These are phyloP conservation scores for Sesamia inferens DNA, from an alignment of 2,888 invertebrate species.

Conservation along the genomic window DNA sequence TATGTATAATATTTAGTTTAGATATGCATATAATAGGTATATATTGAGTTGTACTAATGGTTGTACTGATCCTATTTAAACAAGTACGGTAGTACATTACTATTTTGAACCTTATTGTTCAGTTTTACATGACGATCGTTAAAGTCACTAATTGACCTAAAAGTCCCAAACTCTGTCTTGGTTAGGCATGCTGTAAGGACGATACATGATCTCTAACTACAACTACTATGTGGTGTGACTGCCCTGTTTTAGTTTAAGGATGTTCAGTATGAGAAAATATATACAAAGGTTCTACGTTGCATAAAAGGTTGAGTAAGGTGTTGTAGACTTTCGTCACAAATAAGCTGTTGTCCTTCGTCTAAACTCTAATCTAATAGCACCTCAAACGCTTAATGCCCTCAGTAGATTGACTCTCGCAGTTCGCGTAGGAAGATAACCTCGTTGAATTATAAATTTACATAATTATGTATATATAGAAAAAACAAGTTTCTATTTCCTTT, in stretches of 20 bases:
- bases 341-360: slow-evolving; percentile 25
- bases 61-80: not conserved
- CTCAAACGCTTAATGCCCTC: not conserved
- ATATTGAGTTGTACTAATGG: too few species aligned
- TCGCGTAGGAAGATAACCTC: slow-evolving; percentile 44
- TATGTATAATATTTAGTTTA: not conserved
- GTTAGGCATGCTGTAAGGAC: not conserved
- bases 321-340: not conserved
- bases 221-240: not conserved
- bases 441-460: slow-evolving; percentile 25
- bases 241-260: not conserved
- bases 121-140: not conserved
- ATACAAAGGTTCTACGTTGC: not conserved
- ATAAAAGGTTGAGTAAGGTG: not conserved
- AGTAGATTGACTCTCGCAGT: slow-evolving; percentile 38
- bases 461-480: slow-evolving; percentile 34
- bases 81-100: not conserved
- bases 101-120: not conserved
- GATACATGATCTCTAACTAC: not conserved
- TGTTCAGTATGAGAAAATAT: not conserved
- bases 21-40: not conserved
- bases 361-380: not conserved
- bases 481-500: slow-evolving; percentile 46
- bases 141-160: not conserved
- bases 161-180: not conserved